Evolutionary conservation across 2,888 invertebrate species (phyloP).

Genomic region (Clanis bilineata): DNA sequence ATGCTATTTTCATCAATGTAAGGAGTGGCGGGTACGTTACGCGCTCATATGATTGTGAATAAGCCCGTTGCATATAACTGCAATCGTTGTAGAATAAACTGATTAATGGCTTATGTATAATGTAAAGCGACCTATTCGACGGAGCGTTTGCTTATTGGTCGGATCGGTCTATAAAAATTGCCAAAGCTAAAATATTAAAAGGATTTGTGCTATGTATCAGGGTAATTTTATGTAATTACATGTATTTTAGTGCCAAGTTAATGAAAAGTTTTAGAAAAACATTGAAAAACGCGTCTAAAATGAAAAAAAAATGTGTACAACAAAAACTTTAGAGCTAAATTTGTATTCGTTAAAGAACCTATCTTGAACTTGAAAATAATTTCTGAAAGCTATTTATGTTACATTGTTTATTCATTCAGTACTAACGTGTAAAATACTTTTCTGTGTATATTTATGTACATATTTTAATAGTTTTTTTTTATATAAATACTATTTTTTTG

Average conservation of each 20-base stretch:
- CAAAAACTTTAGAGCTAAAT: too few species aligned
- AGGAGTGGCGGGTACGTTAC: too few species aligned
- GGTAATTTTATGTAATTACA: not conserved
- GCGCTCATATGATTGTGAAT: too few species aligned
- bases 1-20: too few species aligned
- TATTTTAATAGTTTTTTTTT: not conserved
- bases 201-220: not conserved
- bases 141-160: not conserved
- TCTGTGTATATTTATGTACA: not conserved
- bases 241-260: not conserved
- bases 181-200: conserved; percentile 2
- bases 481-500: not conserved
- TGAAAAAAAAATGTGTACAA: not conserved
- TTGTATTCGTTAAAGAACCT: too few species aligned
- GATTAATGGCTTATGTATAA: not conserved
- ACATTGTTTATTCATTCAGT: not conserved
- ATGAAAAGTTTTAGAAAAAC: not conserved
- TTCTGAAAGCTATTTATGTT: not conserved
- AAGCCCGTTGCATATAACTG: too few species aligned
- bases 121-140: not conserved
- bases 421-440: not conserved
- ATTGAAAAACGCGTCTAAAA: not conserved
- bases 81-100: too few species aligned
- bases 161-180: not conserved
- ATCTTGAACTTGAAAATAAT: not conserved